phyloP scores from a whole-genome alignment of 2,888 invertebrate species.

The Terebella lapidaria region DNA sequence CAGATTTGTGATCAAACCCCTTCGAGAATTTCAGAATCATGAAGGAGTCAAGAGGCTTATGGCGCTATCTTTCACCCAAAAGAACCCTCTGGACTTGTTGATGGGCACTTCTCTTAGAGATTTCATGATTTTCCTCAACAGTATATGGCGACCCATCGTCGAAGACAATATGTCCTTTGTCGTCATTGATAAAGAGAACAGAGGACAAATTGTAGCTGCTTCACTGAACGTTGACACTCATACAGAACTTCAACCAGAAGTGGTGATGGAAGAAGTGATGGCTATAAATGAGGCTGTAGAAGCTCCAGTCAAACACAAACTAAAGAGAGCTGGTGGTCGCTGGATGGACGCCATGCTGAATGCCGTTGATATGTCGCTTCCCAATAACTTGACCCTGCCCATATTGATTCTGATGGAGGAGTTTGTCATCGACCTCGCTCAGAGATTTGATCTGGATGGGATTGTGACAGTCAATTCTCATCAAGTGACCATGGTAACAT shows the following conservation, averaged over 20 bases:
- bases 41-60: background rate
- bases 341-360: constrained; percentile 5
- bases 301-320: constrained; percentile 4
- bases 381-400: background rate
- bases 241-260: constrained; percentile 7
- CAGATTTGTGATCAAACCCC: background rate
- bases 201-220: background rate
- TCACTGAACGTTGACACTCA: background rate
- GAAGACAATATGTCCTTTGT: constrained; percentile 7
- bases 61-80: background rate
- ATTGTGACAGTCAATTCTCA: constrained; percentile 12
- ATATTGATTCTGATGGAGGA: constrained; percentile 5
- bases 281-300: constrained; percentile 12
- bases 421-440: background rate
- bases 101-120: background rate
- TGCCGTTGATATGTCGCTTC: constrained; percentile 3
- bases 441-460: background rate
- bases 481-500: constrained; percentile 10
- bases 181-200: background rate
- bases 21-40: background rate
- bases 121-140: background rate
- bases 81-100: constrained; percentile 11
- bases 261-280: constrained; percentile 10
- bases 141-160: constrained; percentile 7
- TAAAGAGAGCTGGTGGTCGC: background rate